phyloP scores from a whole-genome alignment of 2,797 vertebrate species.

The Protonibea diacanthus region DNA sequence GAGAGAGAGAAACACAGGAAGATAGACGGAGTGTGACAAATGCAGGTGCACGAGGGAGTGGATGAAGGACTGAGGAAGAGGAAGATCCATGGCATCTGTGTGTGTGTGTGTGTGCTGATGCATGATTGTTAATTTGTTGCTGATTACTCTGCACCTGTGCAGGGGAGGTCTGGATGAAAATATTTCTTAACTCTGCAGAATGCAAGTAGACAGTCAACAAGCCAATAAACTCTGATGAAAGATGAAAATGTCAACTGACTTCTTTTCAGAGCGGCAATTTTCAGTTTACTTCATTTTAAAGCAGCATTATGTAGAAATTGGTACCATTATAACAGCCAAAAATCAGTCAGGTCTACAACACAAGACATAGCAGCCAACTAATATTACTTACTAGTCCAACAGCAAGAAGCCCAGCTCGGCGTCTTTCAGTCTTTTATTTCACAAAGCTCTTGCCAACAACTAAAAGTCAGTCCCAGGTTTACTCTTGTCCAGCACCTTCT shows the following conservation, averaged over 20 bases:
- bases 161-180: conserved; percentile 30
- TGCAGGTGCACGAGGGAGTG: conserved; percentile 57
- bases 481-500: too few relatives aligned
- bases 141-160: conserved; percentile 50
- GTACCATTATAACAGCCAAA: too few relatives aligned
- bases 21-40: conserved; percentile 18
- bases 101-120: not conserved
- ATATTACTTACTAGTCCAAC: too few relatives aligned
- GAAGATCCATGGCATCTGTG: conserved; percentile 19
- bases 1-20: conserved; percentile 20
- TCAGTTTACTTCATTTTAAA: too few relatives aligned
- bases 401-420: too few relatives aligned
- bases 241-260: conserved; percentile 2
- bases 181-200: conserved; percentile 13
- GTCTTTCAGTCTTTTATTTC: too few relatives aligned
- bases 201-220: not conserved
- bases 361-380: too few relatives aligned
- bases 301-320: too few relatives aligned
- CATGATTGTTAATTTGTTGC: conserved; percentile 32
- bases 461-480: too few relatives aligned
- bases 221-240: not conserved
- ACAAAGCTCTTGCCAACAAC: too few relatives aligned
- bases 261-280: not conserved
- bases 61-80: conserved; percentile 18
- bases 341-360: too few relatives aligned